These are phyloP conservation scores for Amblyornis subalaris DNA, from an alignment of 2,113 vertebrate species.

Conservation along the genomic window DNA sequence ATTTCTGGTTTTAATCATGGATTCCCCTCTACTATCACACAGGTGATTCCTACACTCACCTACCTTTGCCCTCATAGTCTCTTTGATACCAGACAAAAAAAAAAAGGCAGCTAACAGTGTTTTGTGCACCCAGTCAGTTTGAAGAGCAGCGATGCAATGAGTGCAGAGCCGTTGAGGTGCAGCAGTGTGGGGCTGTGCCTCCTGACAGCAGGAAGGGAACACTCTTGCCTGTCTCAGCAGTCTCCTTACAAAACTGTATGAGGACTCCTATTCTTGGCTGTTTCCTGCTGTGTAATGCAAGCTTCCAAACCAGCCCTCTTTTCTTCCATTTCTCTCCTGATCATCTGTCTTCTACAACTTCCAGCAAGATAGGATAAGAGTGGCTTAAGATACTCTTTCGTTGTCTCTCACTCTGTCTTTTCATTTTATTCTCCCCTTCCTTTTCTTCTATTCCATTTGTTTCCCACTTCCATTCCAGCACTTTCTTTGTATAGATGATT, in stretches of 20 bases:
- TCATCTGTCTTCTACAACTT: neutral
- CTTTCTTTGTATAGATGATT: neutral
- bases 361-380: neutral
- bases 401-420: neutral
- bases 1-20: neutral
- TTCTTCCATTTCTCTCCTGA: neutral
- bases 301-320: neutral
- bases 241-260: neutral
- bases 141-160: neutral
- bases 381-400: neutral
- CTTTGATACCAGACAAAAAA: neutral
- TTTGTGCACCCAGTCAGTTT: neutral
- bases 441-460: neutral
- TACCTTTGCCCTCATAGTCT: neutral
- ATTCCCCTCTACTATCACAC: neutral
- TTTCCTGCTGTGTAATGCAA: neutral
- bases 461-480: neutral
- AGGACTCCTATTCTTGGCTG: neutral
- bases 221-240: neutral
- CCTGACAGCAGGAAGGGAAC: neutral
- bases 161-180: accelerated
- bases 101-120: neutral
- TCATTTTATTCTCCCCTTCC: neutral
- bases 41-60: neutral
- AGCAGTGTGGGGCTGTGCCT: accelerated